Evolutionary conservation across 37 sponge, comb jelly and placozoan species (phyloP).

Genomic region (Diacarnus erythraeanus): DNA sequence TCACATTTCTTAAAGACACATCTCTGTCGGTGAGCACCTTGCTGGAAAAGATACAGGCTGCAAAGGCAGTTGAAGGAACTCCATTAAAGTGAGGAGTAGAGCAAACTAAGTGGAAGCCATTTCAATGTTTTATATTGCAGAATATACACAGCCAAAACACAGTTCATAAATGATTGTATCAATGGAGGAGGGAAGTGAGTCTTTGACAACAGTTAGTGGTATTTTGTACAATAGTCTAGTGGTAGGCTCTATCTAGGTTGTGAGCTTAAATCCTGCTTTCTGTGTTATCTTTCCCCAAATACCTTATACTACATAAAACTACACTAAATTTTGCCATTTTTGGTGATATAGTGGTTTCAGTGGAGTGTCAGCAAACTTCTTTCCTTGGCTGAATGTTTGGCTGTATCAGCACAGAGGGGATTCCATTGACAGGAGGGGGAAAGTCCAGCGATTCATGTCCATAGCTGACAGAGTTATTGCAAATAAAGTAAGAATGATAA

Average conservation of each 20-base stretch:
- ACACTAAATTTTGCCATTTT: not conserved
- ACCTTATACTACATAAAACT: not conserved
- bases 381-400: slow-evolving; percentile 81
- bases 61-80: slow-evolving; percentile 40
- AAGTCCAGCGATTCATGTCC: slow-evolving; percentile 52
- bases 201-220: no score
- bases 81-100: slow-evolving; percentile 40
- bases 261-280: not conserved
- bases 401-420: slow-evolving; percentile 43
- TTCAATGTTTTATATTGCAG: slow-evolving; percentile 2
- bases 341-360: slow-evolving; percentile 71
- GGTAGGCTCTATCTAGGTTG: not conserved
- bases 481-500: slow-evolving; percentile 17
- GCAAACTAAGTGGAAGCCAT: not conserved
- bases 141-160: slow-evolving; percentile 78
- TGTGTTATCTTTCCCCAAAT: not conserved
- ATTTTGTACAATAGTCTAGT: not conserved
- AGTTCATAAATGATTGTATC: slow-evolving; percentile 60
- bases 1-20: slow-evolving; percentile 88
- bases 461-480: slow-evolving; percentile 43
- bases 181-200: slow-evolving; percentile 79
- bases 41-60: slow-evolving; percentile 68
- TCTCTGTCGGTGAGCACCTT: slow-evolving; percentile 35
- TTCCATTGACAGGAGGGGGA: slow-evolving; percentile 8
- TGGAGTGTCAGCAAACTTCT: slow-evolving; percentile 86